These are phyloP conservation scores for Carassius auratus DNA, from an alignment of 2,113 vertebrate genomes.

Conservation along the genomic window DNA sequence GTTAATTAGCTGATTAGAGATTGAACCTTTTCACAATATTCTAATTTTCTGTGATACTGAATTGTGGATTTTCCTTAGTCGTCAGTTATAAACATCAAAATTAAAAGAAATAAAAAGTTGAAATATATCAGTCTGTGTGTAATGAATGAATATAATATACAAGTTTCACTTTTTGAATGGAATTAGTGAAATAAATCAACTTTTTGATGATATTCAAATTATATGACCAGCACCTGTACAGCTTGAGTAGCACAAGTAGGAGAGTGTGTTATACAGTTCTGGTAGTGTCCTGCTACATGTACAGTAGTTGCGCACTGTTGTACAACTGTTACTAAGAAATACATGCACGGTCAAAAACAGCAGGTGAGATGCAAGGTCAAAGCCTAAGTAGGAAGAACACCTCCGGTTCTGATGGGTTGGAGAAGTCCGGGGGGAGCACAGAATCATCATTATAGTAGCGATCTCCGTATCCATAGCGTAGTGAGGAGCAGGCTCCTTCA, in stretches of 20 bases:
- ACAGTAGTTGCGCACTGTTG: background rate
- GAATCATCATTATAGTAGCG: conserved; percentile 70
- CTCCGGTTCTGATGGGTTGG: conserved; percentile 84
- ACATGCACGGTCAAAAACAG: conserved; percentile 70
- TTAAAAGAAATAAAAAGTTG: too few relatives aligned
- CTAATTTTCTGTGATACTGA: too few relatives aligned
- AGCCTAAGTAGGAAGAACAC: conserved; percentile 94
- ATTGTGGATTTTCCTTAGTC: too few relatives aligned
- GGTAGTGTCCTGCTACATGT: conserved; percentile 49
- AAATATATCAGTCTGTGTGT: too few relatives aligned
- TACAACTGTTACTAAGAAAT: conserved; percentile 57
- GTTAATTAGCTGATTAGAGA: too few relatives aligned
- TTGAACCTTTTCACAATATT: too few relatives aligned
- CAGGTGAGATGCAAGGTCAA: conserved; percentile 68
- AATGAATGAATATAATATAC: too few relatives aligned
- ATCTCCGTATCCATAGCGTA: conserved; percentile 75
- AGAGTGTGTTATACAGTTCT: conserved; percentile 36
- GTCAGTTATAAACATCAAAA: too few relatives aligned
- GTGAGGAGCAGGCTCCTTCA: conserved; percentile 83
- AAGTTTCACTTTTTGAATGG: too few relatives aligned
- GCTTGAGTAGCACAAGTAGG: conserved; percentile 27
- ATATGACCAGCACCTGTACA: background rate
- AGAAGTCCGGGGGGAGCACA: conserved; percentile 72
- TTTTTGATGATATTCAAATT: too few relatives aligned
- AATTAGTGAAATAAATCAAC: too few relatives aligned